A percentile compares a stretch with the other conserved stretches of the same genome.
Conservation (phyloP, 2,888 invertebrate species). For the Aphelenchoides bicaudatus region DNA sequence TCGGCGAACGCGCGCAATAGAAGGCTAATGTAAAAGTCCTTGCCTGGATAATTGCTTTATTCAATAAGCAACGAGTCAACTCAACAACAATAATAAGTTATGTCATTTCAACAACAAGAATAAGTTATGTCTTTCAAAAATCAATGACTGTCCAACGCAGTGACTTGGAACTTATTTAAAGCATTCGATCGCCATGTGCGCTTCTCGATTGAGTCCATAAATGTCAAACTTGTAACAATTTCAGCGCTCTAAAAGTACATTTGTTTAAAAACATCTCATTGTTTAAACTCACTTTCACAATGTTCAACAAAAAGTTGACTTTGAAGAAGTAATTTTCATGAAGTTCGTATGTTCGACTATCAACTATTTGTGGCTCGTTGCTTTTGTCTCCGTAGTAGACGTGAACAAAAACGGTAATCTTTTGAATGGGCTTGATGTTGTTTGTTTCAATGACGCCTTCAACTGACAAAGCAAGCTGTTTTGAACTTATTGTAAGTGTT, state of each 20-base stretch:
- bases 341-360: not conserved
- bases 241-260: constrained; percentile 14
- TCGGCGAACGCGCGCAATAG: too few species aligned
- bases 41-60: too few species aligned
- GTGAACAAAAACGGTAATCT: constrained; percentile 22
- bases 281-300: constrained; percentile 25
- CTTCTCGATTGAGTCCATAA: constrained; percentile 27
- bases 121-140: too few species aligned
- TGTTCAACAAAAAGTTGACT: constrained; percentile 31
- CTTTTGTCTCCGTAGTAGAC: constrained; percentile 15
- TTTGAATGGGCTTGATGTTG: constrained; percentile 32
- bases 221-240: constrained; percentile 18
- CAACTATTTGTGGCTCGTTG: not conserved
- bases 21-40: too few species aligned
- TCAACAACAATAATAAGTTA: too few species aligned
- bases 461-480: constrained; percentile 29
- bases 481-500: constrained; percentile 25
- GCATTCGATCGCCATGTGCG: constrained; percentile 20
- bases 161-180: not conserved
- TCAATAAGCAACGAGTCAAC: too few species aligned
- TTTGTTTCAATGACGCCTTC: constrained; percentile 33
- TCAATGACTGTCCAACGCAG: not conserved
- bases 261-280: not conserved
- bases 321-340: constrained; percentile 31
- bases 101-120: too few species aligned